A percentile compares a stretch with the other conserved stretches of the same genome.
These are phyloP conservation scores for Notoglanidium macrostoma DNA, from an alignment of 2,797 vertebrate genomes.

Conservation along the genomic window DNA sequence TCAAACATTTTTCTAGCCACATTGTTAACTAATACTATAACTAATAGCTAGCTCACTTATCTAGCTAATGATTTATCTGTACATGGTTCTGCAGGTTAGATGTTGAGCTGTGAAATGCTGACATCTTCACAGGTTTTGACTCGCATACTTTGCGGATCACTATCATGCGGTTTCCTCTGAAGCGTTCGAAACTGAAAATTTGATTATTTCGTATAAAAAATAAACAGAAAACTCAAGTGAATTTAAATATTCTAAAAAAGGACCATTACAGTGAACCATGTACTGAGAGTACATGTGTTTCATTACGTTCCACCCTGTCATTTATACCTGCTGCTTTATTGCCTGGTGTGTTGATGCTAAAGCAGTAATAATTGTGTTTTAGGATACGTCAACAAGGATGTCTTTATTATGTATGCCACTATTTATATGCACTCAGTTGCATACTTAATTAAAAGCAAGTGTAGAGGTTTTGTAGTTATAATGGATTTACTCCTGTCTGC, in stretches of 20 bases:
- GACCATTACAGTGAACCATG: background rate
- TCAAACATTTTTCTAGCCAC: no score
- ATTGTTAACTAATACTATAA: no score
- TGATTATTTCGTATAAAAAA: background rate
- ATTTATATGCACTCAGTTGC: constrained; percentile 1
- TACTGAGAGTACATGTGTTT: constrained; percentile 5
- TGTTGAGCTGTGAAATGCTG: background rate
- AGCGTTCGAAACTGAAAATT: background rate
- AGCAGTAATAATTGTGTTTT: constrained; percentile 13
- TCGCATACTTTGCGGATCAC: background rate
- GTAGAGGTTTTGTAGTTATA: background rate
- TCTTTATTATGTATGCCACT: constrained; percentile 19
- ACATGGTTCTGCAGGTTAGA: background rate
- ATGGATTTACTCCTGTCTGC: background rate
- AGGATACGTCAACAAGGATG: background rate
- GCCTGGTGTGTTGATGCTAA: constrained; percentile 4
- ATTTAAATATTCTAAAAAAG: background rate
- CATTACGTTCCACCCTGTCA: constrained; percentile 9
- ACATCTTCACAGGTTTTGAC: background rate
- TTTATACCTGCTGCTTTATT: constrained; percentile 21
- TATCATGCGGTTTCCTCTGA: background rate
- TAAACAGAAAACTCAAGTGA: background rate
- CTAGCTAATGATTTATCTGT: background rate
- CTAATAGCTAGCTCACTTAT: background rate
- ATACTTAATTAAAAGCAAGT: constrained; percentile 16